These are phyloP conservation scores for Drosophila watanabei DNA, from an alignment of 1,140 invertebrate genomes.

Conservation along the genomic window DNA sequence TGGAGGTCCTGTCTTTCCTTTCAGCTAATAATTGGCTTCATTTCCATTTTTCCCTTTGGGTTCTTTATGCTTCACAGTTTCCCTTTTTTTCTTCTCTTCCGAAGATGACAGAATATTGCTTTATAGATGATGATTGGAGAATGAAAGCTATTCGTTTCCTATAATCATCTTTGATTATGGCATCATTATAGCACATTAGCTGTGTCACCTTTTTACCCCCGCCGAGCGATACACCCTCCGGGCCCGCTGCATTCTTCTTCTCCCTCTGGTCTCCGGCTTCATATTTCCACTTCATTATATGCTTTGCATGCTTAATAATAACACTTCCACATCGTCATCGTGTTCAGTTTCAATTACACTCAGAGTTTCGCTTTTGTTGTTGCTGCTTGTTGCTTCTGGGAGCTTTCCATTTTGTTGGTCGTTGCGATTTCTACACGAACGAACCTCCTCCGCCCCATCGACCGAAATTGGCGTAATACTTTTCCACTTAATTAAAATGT, in stretches of 20 bases:
- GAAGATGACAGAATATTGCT: conserved; percentile 6
- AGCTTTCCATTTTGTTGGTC: conserved; percentile 79
- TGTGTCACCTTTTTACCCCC: conserved; percentile 51
- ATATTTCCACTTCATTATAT: conserved; percentile 83
- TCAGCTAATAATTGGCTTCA: background rate
- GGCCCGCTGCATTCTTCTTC: conserved; percentile 33
- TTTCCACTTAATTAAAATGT: conserved; percentile 84
- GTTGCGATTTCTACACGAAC: conserved; percentile 75
- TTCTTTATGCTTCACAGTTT: conserved; percentile 3
- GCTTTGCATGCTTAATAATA: conserved; percentile 83
- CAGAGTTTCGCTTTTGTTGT: conserved; percentile 78
- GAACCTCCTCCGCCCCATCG: conserved; percentile 15
- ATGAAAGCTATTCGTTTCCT: conserved; percentile 44
- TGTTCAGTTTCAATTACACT: conserved; percentile 82
- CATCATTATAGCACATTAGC: conserved; percentile 62
- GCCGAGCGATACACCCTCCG: conserved; percentile 10
- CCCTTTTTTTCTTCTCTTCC: background rate
- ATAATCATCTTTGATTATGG: conserved; percentile 61
- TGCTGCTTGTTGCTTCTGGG: conserved; percentile 29
- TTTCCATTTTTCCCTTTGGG: background rate
- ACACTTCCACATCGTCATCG: conserved; percentile 82
- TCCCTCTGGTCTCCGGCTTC: conserved; percentile 62
- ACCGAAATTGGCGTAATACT: conserved; percentile 82
- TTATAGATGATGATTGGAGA: conserved; percentile 7
- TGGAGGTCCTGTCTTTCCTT: background rate